Conservation (phyloP, 2,888 invertebrate species). For the Eupithecia inturbata region DNA sequence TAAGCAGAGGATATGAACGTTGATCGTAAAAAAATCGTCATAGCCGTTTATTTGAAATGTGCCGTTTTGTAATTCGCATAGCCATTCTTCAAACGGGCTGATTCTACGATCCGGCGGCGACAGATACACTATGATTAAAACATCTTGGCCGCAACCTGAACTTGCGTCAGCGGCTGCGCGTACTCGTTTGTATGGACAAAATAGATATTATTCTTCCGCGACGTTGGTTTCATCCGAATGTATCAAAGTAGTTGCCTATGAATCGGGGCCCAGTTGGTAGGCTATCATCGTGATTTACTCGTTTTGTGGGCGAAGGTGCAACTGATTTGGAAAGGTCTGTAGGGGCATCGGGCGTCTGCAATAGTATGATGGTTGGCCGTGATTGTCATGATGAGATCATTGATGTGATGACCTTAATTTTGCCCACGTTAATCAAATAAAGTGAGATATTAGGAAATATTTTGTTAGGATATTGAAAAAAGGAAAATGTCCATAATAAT, state of each 20-base stretch:
- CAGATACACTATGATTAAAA: too few relatives aligned
- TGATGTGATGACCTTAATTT: constrained; percentile 9
- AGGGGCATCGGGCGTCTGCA: neutral
- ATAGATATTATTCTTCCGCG: too few relatives aligned
- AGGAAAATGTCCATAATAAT: neutral
- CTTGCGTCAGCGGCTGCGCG: too few relatives aligned
- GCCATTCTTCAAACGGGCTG: too few relatives aligned
- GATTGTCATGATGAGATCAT: constrained; percentile 11
- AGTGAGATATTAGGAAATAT: neutral
- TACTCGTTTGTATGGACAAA: too few relatives aligned
- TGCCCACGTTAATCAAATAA: constrained; percentile 12
- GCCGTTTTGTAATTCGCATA: too few relatives aligned
- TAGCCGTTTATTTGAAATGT: too few relatives aligned
- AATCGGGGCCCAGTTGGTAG: constrained; percentile 9
- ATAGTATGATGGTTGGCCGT: neutral
- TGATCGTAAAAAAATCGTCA: too few relatives aligned
- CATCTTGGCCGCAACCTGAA: too few relatives aligned
- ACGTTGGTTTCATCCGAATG: too few relatives aligned
- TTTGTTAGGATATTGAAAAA: neutral
- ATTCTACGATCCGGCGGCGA: too few relatives aligned
- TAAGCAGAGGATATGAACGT: too few relatives aligned
- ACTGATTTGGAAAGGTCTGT: constrained; percentile 2
- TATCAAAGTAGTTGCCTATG: neutral
- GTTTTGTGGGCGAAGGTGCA: constrained; percentile 26
- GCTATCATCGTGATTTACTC: constrained; percentile 42